phyloP scores from a whole-genome alignment of 2,113 vertebrate species.

The Gymnarchus niloticus region DNA sequence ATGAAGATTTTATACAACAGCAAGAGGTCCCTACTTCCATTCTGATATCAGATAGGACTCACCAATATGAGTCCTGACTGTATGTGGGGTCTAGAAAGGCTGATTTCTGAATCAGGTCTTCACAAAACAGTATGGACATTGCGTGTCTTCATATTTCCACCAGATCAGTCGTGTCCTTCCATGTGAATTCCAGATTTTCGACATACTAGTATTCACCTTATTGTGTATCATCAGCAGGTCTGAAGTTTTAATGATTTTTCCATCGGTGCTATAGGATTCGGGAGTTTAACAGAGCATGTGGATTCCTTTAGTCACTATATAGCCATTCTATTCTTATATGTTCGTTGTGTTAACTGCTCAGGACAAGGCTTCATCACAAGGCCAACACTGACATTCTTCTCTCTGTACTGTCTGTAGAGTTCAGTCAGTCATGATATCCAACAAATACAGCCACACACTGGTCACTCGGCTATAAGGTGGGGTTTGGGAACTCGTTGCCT shows the following conservation, averaged over 20 bases:
- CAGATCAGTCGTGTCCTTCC: too few relatives aligned
- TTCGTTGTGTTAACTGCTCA: neutral
- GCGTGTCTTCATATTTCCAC: too few relatives aligned
- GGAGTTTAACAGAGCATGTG: neutral
- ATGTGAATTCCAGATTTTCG: too few relatives aligned
- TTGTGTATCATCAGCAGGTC: neutral
- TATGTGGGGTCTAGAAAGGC: too few relatives aligned
- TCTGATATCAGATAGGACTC: too few relatives aligned
- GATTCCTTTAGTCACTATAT: neutral
- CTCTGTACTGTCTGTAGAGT: neutral
- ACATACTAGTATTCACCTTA: too few relatives aligned
- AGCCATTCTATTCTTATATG: neutral
- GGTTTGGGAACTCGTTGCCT: neutral
- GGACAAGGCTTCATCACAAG: neutral
- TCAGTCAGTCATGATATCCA: neutral
- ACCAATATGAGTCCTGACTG: too few relatives aligned
- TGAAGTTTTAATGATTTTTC: neutral
- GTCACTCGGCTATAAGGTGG: neutral
- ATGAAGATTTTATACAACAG: neutral
- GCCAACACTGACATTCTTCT: neutral
- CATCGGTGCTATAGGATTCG: neutral
- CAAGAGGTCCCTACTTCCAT: too few relatives aligned
- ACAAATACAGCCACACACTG: neutral
- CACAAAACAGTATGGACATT: too few relatives aligned
- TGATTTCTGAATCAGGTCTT: too few relatives aligned